Percentiles rank a stretch among this genome's conserved stretches.
These are phyloP conservation scores for Sinodicranocentrus sp. DNA, from an alignment of 2,888 invertebrate genomes.

Conservation along the genomic window DNA sequence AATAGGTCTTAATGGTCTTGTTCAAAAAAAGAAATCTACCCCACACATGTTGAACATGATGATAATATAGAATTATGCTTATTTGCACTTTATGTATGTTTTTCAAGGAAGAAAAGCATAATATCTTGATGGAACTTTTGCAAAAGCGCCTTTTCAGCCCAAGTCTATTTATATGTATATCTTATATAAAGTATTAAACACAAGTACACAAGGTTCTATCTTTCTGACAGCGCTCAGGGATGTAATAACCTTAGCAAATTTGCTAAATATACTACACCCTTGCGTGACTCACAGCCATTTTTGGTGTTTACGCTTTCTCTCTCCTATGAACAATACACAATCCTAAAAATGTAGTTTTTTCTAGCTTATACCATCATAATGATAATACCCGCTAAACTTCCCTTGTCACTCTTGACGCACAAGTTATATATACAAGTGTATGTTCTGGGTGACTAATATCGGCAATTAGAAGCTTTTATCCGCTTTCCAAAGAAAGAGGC, in stretches of 20 bases:
- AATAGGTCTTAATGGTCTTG: constrained; percentile 6
- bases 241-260: constrained; percentile 1
- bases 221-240: neutral
- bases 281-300: constrained; percentile 47
- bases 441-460: constrained; percentile 49
- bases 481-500: constrained; percentile 23
- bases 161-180: too few relatives aligned
- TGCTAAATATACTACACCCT: neutral
- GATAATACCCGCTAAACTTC: neutral
- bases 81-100: constrained; percentile 6
- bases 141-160: too few relatives aligned
- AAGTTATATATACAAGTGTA: constrained; percentile 9
- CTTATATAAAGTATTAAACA: too few relatives aligned
- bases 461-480: constrained; percentile 59
- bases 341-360: neutral
- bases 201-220: too few relatives aligned
- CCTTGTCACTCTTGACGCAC: neutral
- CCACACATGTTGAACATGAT: constrained; percentile 45
- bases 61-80: constrained; percentile 6
- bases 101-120: too few relatives aligned
- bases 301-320: neutral
- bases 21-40: constrained; percentile 11
- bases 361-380: neutral
- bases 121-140: too few relatives aligned
- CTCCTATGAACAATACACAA: neutral